Conservation (phyloP, 1,140 invertebrate species). For the Archegozetes longisetosus region DNA sequence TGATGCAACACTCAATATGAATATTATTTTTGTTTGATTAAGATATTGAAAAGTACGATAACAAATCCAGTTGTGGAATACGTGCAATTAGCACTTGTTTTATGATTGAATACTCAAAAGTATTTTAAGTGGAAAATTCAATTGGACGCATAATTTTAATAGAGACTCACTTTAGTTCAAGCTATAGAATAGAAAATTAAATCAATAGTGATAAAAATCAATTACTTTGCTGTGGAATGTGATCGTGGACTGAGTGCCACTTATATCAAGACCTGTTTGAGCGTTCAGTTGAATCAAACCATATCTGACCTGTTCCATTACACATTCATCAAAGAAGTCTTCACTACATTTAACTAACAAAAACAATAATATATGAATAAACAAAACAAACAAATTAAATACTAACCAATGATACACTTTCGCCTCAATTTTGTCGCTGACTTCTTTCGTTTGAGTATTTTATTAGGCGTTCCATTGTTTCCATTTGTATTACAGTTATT, state of each 20-base stretch:
- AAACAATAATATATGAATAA: background rate
- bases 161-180: too few species aligned
- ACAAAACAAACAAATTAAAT: background rate
- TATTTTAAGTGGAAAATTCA: too few species aligned
- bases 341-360: conserved; percentile 16
- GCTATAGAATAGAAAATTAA: too few species aligned
- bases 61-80: too few species aligned
- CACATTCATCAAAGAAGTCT: conserved; percentile 69
- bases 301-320: conserved; percentile 68
- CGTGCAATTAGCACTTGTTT: too few species aligned
- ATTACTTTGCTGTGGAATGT: conserved; percentile 47
- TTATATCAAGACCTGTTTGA: conserved; percentile 42
- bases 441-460: background rate
- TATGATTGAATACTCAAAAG: too few species aligned
- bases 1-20: too few species aligned
- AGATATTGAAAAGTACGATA: too few species aligned
- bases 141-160: too few species aligned
- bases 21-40: too few species aligned
- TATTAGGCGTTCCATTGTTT: background rate
- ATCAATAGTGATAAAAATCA: too few species aligned
- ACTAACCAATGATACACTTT: background rate
- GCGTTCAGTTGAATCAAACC: conserved; percentile 35
- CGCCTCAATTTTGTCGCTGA: background rate
- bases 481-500: too few species aligned
- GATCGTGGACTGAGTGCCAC: conserved; percentile 37